Percentiles rank a stretch among this genome's conserved stretches.
Evolutionary conservation across 2,888 invertebrate genomes (phyloP).

Genomic region (Euclidia mi): DNA sequence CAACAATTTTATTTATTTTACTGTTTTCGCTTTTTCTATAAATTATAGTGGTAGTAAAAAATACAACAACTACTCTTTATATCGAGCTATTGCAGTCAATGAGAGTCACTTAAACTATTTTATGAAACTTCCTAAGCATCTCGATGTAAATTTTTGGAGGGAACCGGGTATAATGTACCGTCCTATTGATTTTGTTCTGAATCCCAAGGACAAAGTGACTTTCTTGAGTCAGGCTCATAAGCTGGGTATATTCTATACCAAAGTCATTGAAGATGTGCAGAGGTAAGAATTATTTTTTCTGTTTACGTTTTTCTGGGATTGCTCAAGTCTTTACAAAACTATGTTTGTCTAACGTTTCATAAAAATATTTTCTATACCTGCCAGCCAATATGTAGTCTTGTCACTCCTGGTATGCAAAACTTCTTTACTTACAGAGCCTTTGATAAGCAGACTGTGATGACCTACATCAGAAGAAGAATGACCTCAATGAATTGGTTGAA

Average conservation of each 20-base stretch:
- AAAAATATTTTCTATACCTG: neutral
- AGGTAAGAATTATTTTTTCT: slow-evolving; percentile 60
- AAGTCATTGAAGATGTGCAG: slow-evolving; percentile 73
- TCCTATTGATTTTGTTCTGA: slow-evolving; percentile 73
- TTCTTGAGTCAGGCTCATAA: slow-evolving; percentile 60
- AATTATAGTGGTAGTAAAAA: slow-evolving; percentile 29
- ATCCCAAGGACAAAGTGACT: slow-evolving; percentile 57
- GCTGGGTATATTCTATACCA: slow-evolving; percentile 63
- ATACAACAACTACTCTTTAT: slow-evolving; percentile 73
- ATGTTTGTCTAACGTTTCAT: neutral
- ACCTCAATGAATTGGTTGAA: slow-evolving; percentile 85
- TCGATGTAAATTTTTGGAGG: slow-evolving; percentile 74
- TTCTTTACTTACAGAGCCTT: slow-evolving; percentile 64
- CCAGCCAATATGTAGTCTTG: too few species aligned
- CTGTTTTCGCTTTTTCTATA: slow-evolving; percentile 14
- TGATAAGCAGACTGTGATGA: slow-evolving; percentile 69
- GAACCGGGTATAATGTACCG: slow-evolving; percentile 61
- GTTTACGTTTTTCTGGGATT: too few species aligned
- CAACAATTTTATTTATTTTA: slow-evolving; percentile 6
- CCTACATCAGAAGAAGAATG: slow-evolving; percentile 73
- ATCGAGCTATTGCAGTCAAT: slow-evolving; percentile 67
- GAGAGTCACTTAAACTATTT: slow-evolving; percentile 67
- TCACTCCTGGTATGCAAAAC: too few species aligned
- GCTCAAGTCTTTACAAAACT: too few species aligned
- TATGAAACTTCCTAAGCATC: slow-evolving; percentile 53